A percentile compares a stretch with the other conserved stretches of the same genome.
These are phyloP conservation scores for Hucho hucho DNA, from an alignment of 2,113 vertebrate genomes.

Conservation along the genomic window DNA sequence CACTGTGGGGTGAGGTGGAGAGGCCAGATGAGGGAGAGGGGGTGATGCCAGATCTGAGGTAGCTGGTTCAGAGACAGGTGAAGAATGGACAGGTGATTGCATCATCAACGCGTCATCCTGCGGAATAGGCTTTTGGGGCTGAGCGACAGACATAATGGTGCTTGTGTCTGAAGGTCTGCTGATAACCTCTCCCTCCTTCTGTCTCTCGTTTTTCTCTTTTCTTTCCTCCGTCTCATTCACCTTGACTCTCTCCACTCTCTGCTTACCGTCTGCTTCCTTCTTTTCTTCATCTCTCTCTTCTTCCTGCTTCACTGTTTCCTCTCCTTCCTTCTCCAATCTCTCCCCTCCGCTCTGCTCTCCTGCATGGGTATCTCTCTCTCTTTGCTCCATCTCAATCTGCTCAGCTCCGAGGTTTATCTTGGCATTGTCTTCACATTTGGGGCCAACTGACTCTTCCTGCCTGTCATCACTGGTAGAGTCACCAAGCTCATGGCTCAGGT, in stretches of 20 bases:
- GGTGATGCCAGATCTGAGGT: conserved; percentile 69
- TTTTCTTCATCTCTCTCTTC: conserved; percentile 7
- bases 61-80: conserved; percentile 57
- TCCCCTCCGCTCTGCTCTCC: conserved; percentile 13
- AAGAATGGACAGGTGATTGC: conserved; percentile 33
- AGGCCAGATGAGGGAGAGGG: conserved; percentile 50
- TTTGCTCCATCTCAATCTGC: conserved; percentile 30
- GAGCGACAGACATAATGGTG: conserved; percentile 17
- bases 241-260: conserved; percentile 6
- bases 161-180: conserved; percentile 24
- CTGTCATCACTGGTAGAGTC: conserved; percentile 7
- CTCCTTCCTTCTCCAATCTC: conserved; percentile 2
- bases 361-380: conserved; percentile 1
- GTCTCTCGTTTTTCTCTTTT: conserved; percentile 30
- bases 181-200: conserved; percentile 13
- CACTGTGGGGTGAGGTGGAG: conserved; percentile 51
- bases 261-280: conserved; percentile 26
- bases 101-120: conserved; percentile 35
- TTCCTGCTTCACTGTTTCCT: conserved; percentile 6
- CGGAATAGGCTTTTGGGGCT: conserved; percentile 28
- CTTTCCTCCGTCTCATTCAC: neutral
- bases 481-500: conserved; percentile 28
- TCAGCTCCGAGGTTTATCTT: conserved; percentile 7
- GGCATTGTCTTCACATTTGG: conserved; percentile 8
- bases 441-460: conserved; percentile 21